Evolutionary conservation across 2,888 invertebrate species (phyloP), one percentile per base, ranked within the genome.

Genomic region (Drosophila mulleri): DNA sequence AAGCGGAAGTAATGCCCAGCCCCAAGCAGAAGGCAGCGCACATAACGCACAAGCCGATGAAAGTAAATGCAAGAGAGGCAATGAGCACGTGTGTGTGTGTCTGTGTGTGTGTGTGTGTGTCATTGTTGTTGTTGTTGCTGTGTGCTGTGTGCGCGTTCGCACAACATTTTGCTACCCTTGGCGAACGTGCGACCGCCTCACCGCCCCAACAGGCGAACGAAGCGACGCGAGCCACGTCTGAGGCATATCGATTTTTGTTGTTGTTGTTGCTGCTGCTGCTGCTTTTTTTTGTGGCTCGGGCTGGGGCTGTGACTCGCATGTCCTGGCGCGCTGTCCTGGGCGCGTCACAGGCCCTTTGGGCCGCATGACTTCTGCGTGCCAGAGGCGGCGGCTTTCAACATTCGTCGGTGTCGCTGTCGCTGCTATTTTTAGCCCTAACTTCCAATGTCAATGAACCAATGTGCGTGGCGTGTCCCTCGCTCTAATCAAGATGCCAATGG

Each of bases 111-210:
- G 45, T 62, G 47, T 57, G 26, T 26, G 9, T 48, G 54, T 64
- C 29, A 68, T 45, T 62, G 50, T 45, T 62, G 50, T 62, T 54
- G 57, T 60, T 74, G 65, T 52, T 79, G 72, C 53, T 56, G 58
- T 58, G n/a, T 60, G 48, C 23, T 47, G 47, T 32, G 67, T 75
- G 82, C 71, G 80, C 74, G 78, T 81, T 74, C 72, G 78, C 85
- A 74, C 89, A 88, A 86, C 79, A 85, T 84, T 88, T 87, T 87
- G 84, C 87, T 90, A 90, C 90, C 87, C 90, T 87, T 86, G 83
- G 74, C 83, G 70, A 71, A 26, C 67, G 61, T 26, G 69, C 59
- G 66, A 66, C 74, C 32, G 23, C 32, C 32, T 3, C 2, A 1
- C 9, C 59, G 32, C 56, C 63, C 37, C 37, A 59, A 48, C 65